phyloP scores from a whole-genome alignment of 2,797 vertebrate species.

The Enteromius mattozi region DNA sequence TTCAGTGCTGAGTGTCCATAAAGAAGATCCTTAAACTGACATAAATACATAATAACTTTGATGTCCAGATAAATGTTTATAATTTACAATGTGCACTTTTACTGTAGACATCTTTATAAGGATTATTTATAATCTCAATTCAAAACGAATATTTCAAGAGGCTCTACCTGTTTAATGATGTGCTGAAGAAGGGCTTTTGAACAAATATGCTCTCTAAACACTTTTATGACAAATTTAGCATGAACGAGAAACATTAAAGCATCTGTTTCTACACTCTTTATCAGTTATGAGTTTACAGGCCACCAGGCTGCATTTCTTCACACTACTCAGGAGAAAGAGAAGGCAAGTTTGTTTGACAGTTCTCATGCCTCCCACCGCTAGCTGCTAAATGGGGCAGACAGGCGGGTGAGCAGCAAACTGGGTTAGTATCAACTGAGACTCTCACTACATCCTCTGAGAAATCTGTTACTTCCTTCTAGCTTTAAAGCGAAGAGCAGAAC shows the following conservation, averaged over 20 bases:
- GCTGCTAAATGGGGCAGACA: conserved; percentile 30
- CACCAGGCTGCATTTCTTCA: conserved; percentile 39
- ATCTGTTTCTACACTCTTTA: conserved; percentile 3
- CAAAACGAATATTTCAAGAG: not conserved
- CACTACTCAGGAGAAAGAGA: conserved; percentile 26
- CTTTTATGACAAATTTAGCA: conserved; percentile 3
- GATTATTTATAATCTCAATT: conserved; percentile 9
- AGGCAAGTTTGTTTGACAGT: conserved; percentile 76
- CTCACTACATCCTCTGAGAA: conserved; percentile 25
- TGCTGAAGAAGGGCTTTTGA: conserved; percentile 3
- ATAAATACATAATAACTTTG: not conserved
- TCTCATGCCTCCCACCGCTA: conserved; percentile 70
- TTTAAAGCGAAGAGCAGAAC: conserved; percentile 19
- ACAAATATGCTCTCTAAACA: not conserved
- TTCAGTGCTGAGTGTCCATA: not conserved
- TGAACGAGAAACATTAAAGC: not conserved
- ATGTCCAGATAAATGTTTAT: not conserved
- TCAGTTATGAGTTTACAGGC: conserved; percentile 13
- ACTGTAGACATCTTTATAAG: not conserved
- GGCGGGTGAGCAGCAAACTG: conserved; percentile 12
- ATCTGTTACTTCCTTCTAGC: conserved; percentile 22
- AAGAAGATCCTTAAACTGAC: not conserved
- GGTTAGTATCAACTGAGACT: conserved; percentile 5
- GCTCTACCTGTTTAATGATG: not conserved
- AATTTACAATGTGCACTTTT: not conserved